Percentiles rank a stretch among this genome's conserved stretches.
phyloP scores from a whole-genome alignment of 2,888 invertebrate genomes.

The Neoscelio sp. region DNA sequence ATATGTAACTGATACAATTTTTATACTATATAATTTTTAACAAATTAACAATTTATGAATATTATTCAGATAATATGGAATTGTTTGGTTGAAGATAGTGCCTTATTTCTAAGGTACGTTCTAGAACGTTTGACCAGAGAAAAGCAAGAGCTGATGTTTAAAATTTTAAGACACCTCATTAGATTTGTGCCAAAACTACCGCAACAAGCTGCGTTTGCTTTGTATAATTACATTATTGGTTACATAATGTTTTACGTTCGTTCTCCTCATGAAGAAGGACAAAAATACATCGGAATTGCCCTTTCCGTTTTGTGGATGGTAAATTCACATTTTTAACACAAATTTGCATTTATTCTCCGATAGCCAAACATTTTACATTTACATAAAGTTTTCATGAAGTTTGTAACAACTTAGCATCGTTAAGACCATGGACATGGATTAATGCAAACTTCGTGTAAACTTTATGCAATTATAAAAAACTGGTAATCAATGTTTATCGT shows the following conservation, averaged over 20 bases:
- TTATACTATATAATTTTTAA: too few relatives aligned
- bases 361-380: background rate
- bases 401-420: too few relatives aligned
- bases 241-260: constrained; percentile 99
- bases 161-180: constrained; percentile 94
- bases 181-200: constrained; percentile 96
- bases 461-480: constrained; percentile 3
- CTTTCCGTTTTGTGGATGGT: constrained; percentile 98
- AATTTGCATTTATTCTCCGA: too few relatives aligned
- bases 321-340: too few relatives aligned
- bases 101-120: constrained; percentile 97
- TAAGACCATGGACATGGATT: too few relatives aligned
- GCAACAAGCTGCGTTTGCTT: constrained; percentile 98
- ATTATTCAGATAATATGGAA: constrained; percentile 99
- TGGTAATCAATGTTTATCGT: too few relatives aligned
- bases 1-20: too few relatives aligned
- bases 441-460: too few relatives aligned
- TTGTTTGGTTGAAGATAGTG: constrained; percentile 98
- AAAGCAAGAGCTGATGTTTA: constrained; percentile 97
- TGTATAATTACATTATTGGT: constrained; percentile 99
- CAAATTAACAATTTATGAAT: too few relatives aligned
- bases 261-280: constrained; percentile 97
- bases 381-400: too few relatives aligned
- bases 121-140: constrained; percentile 97
- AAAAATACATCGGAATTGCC: constrained; percentile 96